phyloP scores from a whole-genome alignment of 2,888 invertebrate species.

The Melieria omissa region DNA sequence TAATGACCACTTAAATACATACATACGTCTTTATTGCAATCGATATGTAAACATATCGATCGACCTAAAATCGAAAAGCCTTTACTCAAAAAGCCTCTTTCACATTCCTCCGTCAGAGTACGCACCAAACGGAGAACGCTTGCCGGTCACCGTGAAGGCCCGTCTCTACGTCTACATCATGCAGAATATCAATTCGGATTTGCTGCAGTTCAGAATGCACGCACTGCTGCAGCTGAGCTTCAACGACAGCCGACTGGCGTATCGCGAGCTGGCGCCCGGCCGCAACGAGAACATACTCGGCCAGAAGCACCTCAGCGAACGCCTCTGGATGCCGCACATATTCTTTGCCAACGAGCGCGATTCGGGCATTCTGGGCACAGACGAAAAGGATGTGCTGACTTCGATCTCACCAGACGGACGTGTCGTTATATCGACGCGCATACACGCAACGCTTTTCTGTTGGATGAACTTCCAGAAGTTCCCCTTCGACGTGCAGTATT shows the following conservation, averaged over 20 bases:
- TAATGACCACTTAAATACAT: slow-evolving; percentile 36
- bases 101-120: slow-evolving; percentile 41
- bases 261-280: slow-evolving; percentile 51
- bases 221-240: slow-evolving; percentile 58
- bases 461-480: slow-evolving; percentile 63
- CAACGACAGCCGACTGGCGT: slow-evolving; percentile 55
- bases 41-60: background rate
- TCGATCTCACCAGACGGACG: slow-evolving; percentile 59
- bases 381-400: slow-evolving; percentile 61
- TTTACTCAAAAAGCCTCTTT: too few relatives aligned
- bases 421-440: slow-evolving; percentile 57
- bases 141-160: slow-evolving; percentile 56
- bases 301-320: slow-evolving; percentile 60
- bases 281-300: slow-evolving; percentile 57
- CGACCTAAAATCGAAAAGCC: too few relatives aligned
- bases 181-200: slow-evolving; percentile 60
- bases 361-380: slow-evolving; percentile 59
- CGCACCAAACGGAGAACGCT: slow-evolving; percentile 47
- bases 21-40: slow-evolving; percentile 52
- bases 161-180: slow-evolving; percentile 60
- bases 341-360: slow-evolving; percentile 61
- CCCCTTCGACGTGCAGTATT: slow-evolving; percentile 60
- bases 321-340: slow-evolving; percentile 60
- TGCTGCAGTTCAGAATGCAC: slow-evolving; percentile 58
- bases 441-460: slow-evolving; percentile 59